phyloP scores from a whole-genome alignment of 2,888 invertebrate species.

The Oscheius onirici region DNA sequence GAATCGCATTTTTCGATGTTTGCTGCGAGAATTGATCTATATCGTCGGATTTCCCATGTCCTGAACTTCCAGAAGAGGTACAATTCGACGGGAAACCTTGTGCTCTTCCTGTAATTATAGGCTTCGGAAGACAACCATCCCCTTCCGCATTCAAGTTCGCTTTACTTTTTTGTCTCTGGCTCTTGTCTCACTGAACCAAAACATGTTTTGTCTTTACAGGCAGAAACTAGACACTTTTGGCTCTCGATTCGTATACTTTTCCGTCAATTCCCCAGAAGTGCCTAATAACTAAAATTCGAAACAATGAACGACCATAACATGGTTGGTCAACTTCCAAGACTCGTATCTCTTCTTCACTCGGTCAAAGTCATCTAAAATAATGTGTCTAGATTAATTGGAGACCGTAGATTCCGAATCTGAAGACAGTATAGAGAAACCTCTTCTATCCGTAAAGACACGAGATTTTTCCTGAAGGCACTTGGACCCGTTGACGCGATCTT shows the following conservation, averaged over 20 bases:
- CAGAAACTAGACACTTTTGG: not conserved
- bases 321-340: not conserved
- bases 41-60: not conserved
- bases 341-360: not conserved
- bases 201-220: not conserved
- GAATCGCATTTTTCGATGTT: not conserved
- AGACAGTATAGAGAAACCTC: not conserved
- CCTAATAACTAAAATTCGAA: not conserved
- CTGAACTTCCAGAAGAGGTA: not conserved
- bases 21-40: not conserved
- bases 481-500: not conserved
- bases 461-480: not conserved
- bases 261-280: not conserved
- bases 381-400: not conserved
- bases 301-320: not conserved
- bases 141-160: not conserved
- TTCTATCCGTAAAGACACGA: not conserved
- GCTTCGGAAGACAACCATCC: not conserved
- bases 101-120: not conserved
- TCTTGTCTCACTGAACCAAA: not conserved
- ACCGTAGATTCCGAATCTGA: slow-evolving; percentile 10
- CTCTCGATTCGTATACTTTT: not conserved
- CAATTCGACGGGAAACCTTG: not conserved
- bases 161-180: not conserved
- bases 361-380: not conserved